Conservation (phyloP, 2,888 invertebrate species). For the Caradrina kadenii region DNA sequence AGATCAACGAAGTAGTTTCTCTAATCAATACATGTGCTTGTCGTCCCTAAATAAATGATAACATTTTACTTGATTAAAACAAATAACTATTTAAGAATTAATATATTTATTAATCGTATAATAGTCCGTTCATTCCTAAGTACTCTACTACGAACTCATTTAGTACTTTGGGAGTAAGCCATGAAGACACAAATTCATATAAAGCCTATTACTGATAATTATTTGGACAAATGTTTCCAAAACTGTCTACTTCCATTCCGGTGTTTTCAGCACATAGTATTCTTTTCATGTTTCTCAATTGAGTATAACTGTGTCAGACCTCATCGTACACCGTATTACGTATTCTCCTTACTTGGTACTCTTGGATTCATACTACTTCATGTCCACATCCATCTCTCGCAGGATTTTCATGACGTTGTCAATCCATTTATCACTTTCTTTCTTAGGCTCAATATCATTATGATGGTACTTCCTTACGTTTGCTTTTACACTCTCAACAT, state of each 20-base stretch:
- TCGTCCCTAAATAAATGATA: neutral
- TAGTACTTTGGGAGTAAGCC: neutral
- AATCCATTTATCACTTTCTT: neutral
- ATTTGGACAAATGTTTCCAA: neutral
- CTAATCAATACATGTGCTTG: neutral
- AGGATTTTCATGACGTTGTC: neutral
- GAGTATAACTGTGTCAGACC: neutral
- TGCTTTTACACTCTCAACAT: slow-evolving; percentile 7
- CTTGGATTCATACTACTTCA: slow-evolving; percentile 1
- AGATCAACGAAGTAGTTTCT: neutral
- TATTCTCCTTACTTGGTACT: neutral
- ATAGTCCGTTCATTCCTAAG: neutral
- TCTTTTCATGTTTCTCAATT: neutral
- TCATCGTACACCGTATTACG: neutral
- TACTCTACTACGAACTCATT: neutral
- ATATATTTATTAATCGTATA: neutral
- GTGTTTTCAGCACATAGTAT: neutral
- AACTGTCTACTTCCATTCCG: neutral
- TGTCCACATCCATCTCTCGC: rapidly evolving
- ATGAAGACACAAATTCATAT: neutral
- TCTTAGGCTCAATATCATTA: neutral
- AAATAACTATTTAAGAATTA: too few species aligned
- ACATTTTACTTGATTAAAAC: neutral
- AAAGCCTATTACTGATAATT: neutral
- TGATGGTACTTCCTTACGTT: slow-evolving; percentile 2